Evolutionary conservation across 1,140 invertebrate genomes (phyloP).

Genomic region (Bradynema listronoti): DNA sequence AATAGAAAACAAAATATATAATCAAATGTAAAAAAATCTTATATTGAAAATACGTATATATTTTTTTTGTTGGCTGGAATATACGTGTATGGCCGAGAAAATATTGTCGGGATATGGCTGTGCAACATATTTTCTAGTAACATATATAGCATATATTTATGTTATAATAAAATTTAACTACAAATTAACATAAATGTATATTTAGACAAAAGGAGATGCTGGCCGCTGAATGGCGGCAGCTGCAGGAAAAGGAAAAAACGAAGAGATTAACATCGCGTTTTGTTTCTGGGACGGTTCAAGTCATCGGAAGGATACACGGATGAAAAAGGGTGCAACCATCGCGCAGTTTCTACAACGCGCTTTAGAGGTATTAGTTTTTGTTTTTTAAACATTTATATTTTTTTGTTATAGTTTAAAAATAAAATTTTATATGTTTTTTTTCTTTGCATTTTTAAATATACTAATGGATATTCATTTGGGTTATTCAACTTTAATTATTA

Average conservation of each 20-base stretch:
- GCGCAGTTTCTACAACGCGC: slow-evolving; percentile 85
- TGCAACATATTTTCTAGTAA: too few relatives aligned
- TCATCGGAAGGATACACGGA: slow-evolving; percentile 79
- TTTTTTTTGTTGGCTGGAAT: too few relatives aligned
- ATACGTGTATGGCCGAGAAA: too few relatives aligned
- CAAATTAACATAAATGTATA: too few relatives aligned
- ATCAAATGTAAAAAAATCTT: too few relatives aligned
- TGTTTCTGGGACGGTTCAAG: slow-evolving; percentile 99
- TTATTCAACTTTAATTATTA: too few relatives aligned
- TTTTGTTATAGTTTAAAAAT: slow-evolving; percentile 70
- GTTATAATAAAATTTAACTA: too few relatives aligned
- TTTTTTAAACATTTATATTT: slow-evolving; percentile 19
- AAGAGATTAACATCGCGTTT: slow-evolving; percentile 97
- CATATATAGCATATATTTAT: too few relatives aligned
- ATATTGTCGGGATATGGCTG: too few relatives aligned
- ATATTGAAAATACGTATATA: too few relatives aligned
- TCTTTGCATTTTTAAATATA: slow-evolving; percentile 61
- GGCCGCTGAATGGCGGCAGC: slow-evolving; percentile 84
- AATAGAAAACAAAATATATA: too few relatives aligned
- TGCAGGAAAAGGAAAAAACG: slow-evolving; percentile 93
- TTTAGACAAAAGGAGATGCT: slow-evolving; percentile 73
- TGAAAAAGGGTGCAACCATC: slow-evolving; percentile 95
- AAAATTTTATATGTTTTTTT: not conserved
- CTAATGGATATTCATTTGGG: too few relatives aligned
- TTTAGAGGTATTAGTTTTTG: slow-evolving; percentile 42